Evolutionary conservation across 30 jellyfish, hydroid and myxozoan genomes (phyloP), one percentile per base, ranked within the genome.

Genomic region (Rhopilema esculentum): DNA sequence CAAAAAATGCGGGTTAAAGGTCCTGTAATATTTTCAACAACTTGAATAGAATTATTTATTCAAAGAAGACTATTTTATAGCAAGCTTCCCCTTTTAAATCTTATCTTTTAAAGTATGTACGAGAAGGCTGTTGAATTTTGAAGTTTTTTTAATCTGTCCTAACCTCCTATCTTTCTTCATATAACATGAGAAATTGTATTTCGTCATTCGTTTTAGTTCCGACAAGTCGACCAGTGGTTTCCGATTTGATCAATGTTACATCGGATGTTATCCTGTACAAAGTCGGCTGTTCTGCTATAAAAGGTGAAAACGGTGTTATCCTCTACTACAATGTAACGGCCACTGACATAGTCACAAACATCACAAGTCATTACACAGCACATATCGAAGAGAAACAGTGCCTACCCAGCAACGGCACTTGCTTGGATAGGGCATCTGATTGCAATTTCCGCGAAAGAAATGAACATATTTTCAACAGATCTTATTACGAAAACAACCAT

Each of bases 241-340:
- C 68, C 27, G 16, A 27, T 20, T 17, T 23, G 9, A 19, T 57
- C 15, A 73, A 73, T 26, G 27, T 75, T 19, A 69, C 79, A 48
- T 71, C 85, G 27, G 17, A 89, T 4, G 74, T 64, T 0, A 49
- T 87, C 16, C 30, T 8, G 27, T 27, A 76, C 76, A 8, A 16
- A 4, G 72, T 83, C 16, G 96, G 96, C 69, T 33, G 65, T 27
- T 22, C 74, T 51, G 50, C 72, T 15, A 72, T 66, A 2, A 24
- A n/a, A 1, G n/a, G 63, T 18, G 96, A 87, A 69, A 69, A 77
- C 27, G 96, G 96, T 21, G 67, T 26, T 4, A 76, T 78, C 25
- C 88, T 78, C 12, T 78, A 78, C 68, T 78, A 78, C 70, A 78
- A 78, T 30, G 19, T 78, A 0, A 52, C 88, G 6, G 88, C 27